Evolutionary conservation across 1,140 invertebrate species (phyloP).

Genomic region (Macrostomum lignano): DNA sequence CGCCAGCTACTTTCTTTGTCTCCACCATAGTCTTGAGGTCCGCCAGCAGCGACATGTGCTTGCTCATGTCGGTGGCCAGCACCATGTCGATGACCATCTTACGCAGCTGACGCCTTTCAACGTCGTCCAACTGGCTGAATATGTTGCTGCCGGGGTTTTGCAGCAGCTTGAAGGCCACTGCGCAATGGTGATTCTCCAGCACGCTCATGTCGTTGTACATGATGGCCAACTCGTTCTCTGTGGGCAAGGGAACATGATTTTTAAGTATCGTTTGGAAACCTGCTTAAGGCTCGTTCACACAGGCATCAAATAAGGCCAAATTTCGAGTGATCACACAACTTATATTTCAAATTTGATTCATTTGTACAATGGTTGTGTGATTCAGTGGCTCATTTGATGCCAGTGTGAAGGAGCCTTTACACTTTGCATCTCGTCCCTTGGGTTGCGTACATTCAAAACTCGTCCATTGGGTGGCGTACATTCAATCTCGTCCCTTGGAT

Average conservation of each 20-base stretch:
- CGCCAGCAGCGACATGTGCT: constrained; percentile 29
- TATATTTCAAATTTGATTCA: no score
- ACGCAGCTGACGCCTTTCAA: constrained; percentile 60
- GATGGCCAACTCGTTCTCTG: constrained; percentile 57
- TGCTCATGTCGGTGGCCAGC: constrained; percentile 87
- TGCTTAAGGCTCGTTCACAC: no score
- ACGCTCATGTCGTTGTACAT: constrained; percentile 95
- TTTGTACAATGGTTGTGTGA: no score
- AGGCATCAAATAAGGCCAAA: no score
- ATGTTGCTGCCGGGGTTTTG: constrained; percentile 76
- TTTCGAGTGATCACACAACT: no score
- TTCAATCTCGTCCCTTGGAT: no score
- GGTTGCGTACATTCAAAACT: no score
- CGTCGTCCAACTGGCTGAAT: constrained; percentile 54
- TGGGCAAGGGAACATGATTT: not conserved
- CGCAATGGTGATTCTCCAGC: constrained; percentile 76
- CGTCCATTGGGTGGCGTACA: no score
- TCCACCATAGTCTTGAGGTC: constrained; percentile 39
- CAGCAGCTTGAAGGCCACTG: constrained; percentile 70
- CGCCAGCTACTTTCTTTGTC: constrained; percentile 74
- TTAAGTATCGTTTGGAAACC: no score
- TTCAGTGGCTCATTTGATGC: no score
- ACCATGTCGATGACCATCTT: constrained; percentile 96
- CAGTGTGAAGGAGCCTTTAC: no score
- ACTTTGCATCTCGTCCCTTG: no score